Conservation (phyloP, 2,113 vertebrate species). For the Peromyscus californicus region DNA sequence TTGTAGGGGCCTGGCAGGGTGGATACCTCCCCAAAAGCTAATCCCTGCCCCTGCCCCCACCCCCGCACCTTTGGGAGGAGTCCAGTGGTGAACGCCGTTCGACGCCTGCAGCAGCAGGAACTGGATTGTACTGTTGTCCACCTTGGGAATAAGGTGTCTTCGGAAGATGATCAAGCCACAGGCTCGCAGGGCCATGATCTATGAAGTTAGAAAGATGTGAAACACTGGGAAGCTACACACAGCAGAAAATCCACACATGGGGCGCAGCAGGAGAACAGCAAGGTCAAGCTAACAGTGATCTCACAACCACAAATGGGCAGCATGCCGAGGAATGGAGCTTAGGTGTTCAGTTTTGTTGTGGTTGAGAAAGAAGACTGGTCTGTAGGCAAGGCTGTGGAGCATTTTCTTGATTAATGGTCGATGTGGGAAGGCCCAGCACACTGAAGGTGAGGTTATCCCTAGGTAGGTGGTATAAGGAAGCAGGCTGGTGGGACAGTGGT, state of each 20-base stretch:
- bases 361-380: background rate
- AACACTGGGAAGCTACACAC: conserved; percentile 7
- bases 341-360: background rate
- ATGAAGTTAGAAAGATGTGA: background rate
- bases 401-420: background rate
- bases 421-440: background rate
- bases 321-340: background rate
- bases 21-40: background rate
- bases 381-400: background rate
- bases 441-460: background rate
- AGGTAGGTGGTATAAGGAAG: background rate
- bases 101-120: conserved; percentile 98
- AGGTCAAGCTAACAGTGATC: background rate
- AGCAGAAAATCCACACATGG: background rate
- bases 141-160: conserved; percentile 80
- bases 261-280: background rate
- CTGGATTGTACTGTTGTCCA: conserved; percentile 87
- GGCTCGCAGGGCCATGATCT: conserved; percentile 92
- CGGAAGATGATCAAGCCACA: conserved; percentile 97
- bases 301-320: conserved; percentile 33
- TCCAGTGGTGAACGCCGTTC: conserved; percentile 97
- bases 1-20: background rate
- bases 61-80: conserved; percentile 96
- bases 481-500: background rate
- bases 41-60: background rate